Conservation (phyloP, 2,113 vertebrate species). For the Eolophus roseicapilla region DNA sequence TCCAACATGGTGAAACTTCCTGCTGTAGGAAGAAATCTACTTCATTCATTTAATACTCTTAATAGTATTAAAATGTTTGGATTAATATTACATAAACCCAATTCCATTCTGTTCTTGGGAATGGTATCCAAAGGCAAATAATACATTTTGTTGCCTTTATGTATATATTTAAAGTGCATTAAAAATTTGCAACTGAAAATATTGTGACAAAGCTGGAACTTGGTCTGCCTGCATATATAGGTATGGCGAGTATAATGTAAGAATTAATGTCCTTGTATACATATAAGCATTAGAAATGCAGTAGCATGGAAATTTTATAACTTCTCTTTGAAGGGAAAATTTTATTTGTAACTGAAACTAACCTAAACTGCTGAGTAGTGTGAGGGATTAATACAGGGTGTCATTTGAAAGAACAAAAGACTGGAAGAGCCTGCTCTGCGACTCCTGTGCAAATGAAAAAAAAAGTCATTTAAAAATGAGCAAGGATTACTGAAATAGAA, state of each 20-base stretch:
- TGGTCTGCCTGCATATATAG: background rate
- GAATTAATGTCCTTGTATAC: background rate
- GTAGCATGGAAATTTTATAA: background rate
- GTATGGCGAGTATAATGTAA: background rate
- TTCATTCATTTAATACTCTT: background rate
- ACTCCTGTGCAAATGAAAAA: background rate
- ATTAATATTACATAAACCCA: background rate
- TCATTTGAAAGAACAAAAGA: background rate
- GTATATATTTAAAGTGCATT: background rate
- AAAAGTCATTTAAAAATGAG: background rate
- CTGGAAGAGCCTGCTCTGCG: background rate
- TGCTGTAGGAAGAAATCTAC: background rate
- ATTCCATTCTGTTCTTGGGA: background rate
- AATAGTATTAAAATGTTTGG: background rate
- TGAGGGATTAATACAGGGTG: background rate
- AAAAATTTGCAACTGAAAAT: background rate
- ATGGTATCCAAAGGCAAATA: background rate
- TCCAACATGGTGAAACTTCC: background rate
- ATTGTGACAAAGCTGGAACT: background rate
- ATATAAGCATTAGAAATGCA: background rate
- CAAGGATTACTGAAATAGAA: background rate
- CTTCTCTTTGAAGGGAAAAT: background rate
- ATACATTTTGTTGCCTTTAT: background rate
- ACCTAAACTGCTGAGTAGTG: too few relatives aligned
- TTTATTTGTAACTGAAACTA: background rate